These are phyloP conservation scores for Orchestia grillus DNA, from an alignment of 1,140 invertebrate species.

Conservation along the genomic window DNA sequence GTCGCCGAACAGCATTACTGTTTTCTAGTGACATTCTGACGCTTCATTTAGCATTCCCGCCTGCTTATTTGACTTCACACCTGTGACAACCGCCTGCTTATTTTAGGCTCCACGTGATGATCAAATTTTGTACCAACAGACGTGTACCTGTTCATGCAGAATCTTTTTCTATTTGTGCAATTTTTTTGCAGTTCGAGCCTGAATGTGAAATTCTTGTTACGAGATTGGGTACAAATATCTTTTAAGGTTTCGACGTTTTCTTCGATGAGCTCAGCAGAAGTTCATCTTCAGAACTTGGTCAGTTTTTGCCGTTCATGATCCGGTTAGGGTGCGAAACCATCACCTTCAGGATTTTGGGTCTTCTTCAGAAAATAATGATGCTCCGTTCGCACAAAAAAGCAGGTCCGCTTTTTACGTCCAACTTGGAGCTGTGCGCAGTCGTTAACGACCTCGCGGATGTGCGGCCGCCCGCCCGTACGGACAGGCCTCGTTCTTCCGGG, in stretches of 20 bases:
- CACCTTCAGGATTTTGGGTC: not conserved
- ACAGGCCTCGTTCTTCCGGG: not conserved
- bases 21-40: not conserved
- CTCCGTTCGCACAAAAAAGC: not conserved
- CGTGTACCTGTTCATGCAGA: not conserved
- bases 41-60: too few species aligned
- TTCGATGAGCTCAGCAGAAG: not conserved
- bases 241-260: not conserved
- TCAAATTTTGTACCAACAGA: not conserved
- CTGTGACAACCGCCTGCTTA: not conserved
- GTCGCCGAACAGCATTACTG: not conserved
- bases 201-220: not conserved
- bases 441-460: not conserved
- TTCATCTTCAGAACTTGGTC: not conserved
- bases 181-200: not conserved
- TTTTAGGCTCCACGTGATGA: not conserved
- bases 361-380: not conserved
- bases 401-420: not conserved
- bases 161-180: not conserved
- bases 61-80: too few species aligned
- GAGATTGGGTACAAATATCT: not conserved
- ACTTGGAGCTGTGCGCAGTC: not conserved
- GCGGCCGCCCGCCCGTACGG: not conserved
- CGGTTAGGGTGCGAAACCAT: not conserved
- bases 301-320: not conserved